Percentiles rank a stretch among this genome's conserved stretches.
Conservation (phyloP, 1,140 invertebrate genomes). For the Delia radicum region DNA sequence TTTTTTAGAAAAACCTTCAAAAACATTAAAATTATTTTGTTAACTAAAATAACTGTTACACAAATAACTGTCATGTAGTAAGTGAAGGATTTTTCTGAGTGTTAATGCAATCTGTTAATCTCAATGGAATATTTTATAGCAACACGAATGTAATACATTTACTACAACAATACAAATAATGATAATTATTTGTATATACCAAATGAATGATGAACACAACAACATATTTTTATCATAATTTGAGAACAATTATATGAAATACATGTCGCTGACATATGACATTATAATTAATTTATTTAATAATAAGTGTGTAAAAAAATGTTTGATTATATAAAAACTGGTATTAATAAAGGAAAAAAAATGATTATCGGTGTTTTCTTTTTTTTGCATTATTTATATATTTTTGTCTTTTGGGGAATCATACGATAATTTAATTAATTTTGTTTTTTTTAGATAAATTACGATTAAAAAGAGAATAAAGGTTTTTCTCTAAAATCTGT, state of each 20-base stretch:
- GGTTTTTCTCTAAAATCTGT: too few relatives aligned
- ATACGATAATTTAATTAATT: too few relatives aligned
- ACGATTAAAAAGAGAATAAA: too few relatives aligned
- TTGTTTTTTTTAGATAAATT: too few relatives aligned
- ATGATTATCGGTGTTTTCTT: background rate
- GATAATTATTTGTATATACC: background rate
- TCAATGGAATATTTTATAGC: constrained; percentile 6
- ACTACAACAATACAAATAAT: background rate
- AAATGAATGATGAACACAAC: background rate
- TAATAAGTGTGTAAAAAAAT: background rate
- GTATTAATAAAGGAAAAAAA: background rate
- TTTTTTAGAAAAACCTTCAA: too few relatives aligned
- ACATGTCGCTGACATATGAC: constrained; percentile 14
- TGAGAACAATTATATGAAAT: background rate
- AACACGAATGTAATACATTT: background rate
- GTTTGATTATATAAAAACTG: too few relatives aligned
- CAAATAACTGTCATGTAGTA: too few relatives aligned
- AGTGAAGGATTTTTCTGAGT: too few relatives aligned
- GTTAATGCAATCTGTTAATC: constrained; percentile 1
- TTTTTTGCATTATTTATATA: too few relatives aligned
- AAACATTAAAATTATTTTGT: too few relatives aligned
- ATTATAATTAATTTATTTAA: constrained; percentile 15
- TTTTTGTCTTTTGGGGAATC: too few relatives aligned
- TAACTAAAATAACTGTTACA: too few relatives aligned
- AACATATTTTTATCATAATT: constrained; percentile 13